Evolutionary conservation across 2,888 invertebrate species (phyloP).

Genomic region (Patella pellucida): DNA sequence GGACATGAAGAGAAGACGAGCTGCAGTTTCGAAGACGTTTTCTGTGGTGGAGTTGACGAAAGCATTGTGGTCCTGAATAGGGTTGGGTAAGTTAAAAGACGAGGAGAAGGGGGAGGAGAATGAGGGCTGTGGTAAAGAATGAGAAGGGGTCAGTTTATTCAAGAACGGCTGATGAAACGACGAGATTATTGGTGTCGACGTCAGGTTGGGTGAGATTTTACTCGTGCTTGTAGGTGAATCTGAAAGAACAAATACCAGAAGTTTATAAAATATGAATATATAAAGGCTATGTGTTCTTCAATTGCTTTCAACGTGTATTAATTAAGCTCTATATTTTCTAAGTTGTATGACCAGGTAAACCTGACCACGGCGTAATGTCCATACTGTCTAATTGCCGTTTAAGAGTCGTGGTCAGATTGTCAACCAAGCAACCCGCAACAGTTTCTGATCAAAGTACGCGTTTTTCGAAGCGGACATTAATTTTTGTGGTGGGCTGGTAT

Average conservation of each 20-base stretch:
- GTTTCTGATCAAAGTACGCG: too few relatives aligned
- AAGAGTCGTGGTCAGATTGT: too few relatives aligned
- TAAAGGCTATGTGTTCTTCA: too few relatives aligned
- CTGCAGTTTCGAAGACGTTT: constrained; percentile 72
- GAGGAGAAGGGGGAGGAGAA: constrained; percentile 17
- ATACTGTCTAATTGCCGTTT: too few relatives aligned
- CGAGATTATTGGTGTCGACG: constrained; percentile 1
- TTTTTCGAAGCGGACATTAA: too few relatives aligned
- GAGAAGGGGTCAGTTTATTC: constrained; percentile 8
- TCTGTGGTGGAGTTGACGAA: constrained; percentile 36
- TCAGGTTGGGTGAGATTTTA: not conserved
- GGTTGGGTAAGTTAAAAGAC: not conserved
- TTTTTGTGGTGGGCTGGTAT: too few relatives aligned
- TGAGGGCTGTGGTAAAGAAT: constrained; percentile 4
- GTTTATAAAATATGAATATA: too few relatives aligned
- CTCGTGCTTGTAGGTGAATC: constrained; percentile 15
- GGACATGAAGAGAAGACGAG: constrained; percentile 82
- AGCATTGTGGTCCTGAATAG: constrained; percentile 21
- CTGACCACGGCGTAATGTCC: too few relatives aligned
- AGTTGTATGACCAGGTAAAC: too few relatives aligned
- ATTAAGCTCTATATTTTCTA: too few relatives aligned
- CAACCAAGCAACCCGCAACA: too few relatives aligned
- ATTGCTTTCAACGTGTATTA: too few relatives aligned
- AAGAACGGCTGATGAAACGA: not conserved
- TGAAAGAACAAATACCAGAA: constrained; percentile 1